Evolutionary conservation across 2,113 vertebrate species (phyloP).

Genomic region (Thunnus maccoyii): DNA sequence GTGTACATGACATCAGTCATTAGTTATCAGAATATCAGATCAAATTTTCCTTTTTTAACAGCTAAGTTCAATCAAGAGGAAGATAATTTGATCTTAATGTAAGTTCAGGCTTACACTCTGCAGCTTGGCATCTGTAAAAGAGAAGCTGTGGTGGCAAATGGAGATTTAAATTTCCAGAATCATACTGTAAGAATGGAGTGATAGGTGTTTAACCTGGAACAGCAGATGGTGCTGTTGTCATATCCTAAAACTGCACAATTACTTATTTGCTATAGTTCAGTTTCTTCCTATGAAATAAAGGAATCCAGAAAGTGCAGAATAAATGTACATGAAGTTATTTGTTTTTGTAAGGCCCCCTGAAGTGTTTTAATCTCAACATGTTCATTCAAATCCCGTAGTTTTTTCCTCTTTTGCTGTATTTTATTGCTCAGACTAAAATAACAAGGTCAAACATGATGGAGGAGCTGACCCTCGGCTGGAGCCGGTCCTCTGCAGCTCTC

Average conservation of each 20-base stretch:
- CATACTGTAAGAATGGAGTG: no score
- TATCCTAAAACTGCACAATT: not conserved
- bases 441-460: not conserved
- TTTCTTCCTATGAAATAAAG: not conserved
- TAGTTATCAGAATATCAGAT: no score
- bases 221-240: constrained; percentile 55
- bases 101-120: no score
- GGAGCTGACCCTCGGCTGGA: constrained; percentile 80
- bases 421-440: not conserved
- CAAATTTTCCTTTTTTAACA: no score
- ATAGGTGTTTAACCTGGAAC: not conserved
- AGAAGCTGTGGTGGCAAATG: no score
- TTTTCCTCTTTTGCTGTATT: not conserved
- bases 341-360: not conserved
- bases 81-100: no score
- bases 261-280: no score
- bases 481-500: constrained; percentile 90
- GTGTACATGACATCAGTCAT: no score
- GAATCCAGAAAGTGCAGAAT: not conserved
- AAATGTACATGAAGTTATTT: constrained; percentile 4
- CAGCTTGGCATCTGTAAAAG: no score
- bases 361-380: constrained; percentile 2
- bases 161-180: no score
- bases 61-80: no score
- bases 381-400: not conserved